Conservation (phyloP, 2,113 vertebrate species). For the Callipepla californica region DNA sequence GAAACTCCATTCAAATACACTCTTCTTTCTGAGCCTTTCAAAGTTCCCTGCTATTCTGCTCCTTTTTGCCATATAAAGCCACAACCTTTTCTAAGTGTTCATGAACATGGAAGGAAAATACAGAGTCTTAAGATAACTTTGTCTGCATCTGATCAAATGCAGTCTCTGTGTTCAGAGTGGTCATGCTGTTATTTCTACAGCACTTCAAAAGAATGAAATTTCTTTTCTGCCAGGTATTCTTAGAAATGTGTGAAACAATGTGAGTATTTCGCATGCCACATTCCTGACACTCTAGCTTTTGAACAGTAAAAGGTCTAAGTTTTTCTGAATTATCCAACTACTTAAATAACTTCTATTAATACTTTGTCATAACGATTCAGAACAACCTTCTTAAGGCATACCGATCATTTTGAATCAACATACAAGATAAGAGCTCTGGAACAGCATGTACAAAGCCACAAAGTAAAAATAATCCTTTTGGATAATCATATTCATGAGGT, state of each 20-base stretch:
- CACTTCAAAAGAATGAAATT: background rate
- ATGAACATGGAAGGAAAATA: background rate
- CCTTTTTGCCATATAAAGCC: background rate
- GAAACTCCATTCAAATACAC: background rate
- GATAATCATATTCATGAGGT: conserved; percentile 40
- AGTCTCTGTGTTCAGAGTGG: background rate
- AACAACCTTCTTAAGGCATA: conserved; percentile 34
- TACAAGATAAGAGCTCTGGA: background rate
- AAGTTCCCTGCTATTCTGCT: background rate
- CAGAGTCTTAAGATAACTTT: background rate
- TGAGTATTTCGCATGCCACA: background rate
- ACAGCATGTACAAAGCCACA: conserved; percentile 2
- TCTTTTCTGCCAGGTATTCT: background rate
- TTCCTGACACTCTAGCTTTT: background rate
- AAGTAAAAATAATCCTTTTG: conserved; percentile 3
- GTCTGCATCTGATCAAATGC: background rate
- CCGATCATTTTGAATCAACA: background rate
- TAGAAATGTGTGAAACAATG: background rate
- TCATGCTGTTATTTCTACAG: background rate
- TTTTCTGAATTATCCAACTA: background rate
- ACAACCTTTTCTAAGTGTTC: background rate
- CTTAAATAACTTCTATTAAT: conserved; percentile 28
- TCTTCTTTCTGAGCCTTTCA: background rate
- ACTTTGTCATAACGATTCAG: conserved; percentile 36
- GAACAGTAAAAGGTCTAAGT: background rate